Evolutionary conservation across 2,888 invertebrate species (phyloP).

Genomic region (Falcaria lacertinaria): DNA sequence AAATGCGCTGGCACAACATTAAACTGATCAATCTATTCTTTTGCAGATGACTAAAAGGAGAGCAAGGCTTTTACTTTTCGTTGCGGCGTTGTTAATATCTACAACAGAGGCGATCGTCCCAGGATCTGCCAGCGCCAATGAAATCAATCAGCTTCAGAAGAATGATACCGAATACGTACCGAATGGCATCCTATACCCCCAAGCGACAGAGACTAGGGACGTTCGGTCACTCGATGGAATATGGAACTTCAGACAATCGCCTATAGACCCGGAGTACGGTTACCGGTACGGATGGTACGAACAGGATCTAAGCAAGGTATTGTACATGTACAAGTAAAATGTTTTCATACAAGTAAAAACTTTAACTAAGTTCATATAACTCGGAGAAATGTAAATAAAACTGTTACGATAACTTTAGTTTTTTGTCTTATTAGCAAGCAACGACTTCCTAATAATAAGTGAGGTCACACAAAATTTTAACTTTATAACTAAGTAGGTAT

Average conservation of each 20-base stretch:
- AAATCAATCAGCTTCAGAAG: constrained; percentile 45
- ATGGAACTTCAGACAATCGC: constrained; percentile 93
- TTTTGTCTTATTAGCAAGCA: too few relatives aligned
- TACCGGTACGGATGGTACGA: constrained; percentile 88
- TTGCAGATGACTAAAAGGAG: constrained; percentile 53
- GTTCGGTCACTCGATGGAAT: constrained; percentile 90
- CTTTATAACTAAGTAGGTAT: too few relatives aligned
- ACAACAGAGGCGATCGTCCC: constrained; percentile 45
- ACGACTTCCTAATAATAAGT: too few relatives aligned
- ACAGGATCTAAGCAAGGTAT: constrained; percentile 84
- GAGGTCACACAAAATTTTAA: too few relatives aligned
- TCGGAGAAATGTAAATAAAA: constrained; percentile 42
- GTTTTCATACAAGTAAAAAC: neutral
- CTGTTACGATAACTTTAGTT: constrained; percentile 24
- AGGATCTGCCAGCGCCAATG: constrained; percentile 50
- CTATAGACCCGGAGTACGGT: constrained; percentile 85
- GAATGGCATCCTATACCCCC: constrained; percentile 84
- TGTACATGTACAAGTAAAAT: neutral
- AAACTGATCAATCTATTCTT: too few relatives aligned
- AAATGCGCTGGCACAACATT: too few relatives aligned
- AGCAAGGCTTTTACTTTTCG: constrained; percentile 26
- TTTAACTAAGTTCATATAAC: constrained; percentile 19
- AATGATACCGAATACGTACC: constrained; percentile 24
- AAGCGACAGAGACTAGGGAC: constrained; percentile 91
- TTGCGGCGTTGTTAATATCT: constrained; percentile 29